These are phyloP conservation scores for Sinonovacula constricta DNA, from an alignment of 1,140 invertebrate genomes.

Conservation along the genomic window DNA sequence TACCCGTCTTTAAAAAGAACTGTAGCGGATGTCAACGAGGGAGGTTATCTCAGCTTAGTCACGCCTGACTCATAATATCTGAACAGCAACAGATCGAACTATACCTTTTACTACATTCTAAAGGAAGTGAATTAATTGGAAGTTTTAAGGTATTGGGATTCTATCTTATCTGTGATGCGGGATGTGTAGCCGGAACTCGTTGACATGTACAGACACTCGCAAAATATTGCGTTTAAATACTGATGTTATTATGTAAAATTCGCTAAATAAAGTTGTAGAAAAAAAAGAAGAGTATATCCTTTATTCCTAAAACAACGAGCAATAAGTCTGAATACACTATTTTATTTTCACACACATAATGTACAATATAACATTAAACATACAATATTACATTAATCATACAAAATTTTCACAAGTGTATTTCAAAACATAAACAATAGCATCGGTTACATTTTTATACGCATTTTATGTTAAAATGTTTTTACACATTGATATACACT, in stretches of 20 bases:
- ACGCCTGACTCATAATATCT: background rate
- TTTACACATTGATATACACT: slow-evolving; percentile 2
- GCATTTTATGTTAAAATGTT: background rate
- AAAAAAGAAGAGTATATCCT: background rate
- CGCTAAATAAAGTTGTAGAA: background rate
- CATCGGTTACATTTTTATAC: too few relatives aligned
- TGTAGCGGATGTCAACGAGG: slow-evolving; percentile 3
- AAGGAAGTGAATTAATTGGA: background rate
- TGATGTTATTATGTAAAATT: background rate
- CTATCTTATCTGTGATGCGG: background rate
- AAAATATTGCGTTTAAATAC: too few relatives aligned
- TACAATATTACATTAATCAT: background rate
- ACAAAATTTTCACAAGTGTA: background rate
- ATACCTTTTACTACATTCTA: slow-evolving; percentile 11
- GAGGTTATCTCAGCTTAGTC: slow-evolving; percentile 5
- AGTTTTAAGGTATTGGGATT: slow-evolving; percentile 9
- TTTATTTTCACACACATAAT: background rate
- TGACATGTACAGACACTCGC: background rate
- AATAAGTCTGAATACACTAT: background rate
- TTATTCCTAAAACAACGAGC: background rate
- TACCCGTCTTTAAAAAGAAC: slow-evolving; percentile 10
- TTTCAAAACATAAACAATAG: slow-evolving; percentile 1
- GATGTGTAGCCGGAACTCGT: background rate
- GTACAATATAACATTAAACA: slow-evolving; percentile 3
- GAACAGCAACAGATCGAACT: slow-evolving; percentile 1